Evolutionary conservation across 1,140 invertebrate genomes (phyloP).

Genomic region (Ceratina australensis): DNA sequence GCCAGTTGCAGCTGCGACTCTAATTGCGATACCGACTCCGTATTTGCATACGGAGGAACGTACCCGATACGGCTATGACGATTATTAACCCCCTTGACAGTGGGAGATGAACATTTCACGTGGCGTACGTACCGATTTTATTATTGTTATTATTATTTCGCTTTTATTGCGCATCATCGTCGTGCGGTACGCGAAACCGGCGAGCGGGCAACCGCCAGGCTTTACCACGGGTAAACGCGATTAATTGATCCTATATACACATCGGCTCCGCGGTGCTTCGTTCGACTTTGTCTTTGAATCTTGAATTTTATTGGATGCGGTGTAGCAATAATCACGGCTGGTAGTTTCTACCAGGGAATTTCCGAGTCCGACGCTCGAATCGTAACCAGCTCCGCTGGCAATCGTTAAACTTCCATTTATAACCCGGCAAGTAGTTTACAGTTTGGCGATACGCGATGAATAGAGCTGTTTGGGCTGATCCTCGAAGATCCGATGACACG

Average conservation of each 20-base stretch:
- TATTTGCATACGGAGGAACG: constrained; percentile 74
- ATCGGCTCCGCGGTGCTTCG: background rate
- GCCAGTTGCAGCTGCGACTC: constrained; percentile 70
- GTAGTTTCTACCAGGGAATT: background rate
- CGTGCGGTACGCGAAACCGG: background rate
- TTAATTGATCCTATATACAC: background rate
- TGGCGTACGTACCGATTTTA: background rate
- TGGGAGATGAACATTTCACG: background rate
- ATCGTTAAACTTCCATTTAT: constrained; percentile 52
- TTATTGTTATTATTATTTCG: constrained; percentile 5
- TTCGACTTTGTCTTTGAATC: background rate
- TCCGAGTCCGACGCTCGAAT: background rate
- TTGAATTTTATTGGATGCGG: background rate
- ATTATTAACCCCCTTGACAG: constrained; percentile 37
- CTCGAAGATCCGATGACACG: constrained; percentile 70
- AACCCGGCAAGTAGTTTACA: constrained; percentile 28
- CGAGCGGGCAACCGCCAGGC: background rate
- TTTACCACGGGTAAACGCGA: background rate
- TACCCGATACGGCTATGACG: constrained; percentile 57
- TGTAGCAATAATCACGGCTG: background rate
- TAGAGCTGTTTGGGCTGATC: constrained; percentile 65
- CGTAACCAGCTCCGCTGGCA: constrained; percentile 2
- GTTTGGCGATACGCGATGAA: constrained; percentile 49
- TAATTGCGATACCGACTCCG: constrained; percentile 70
- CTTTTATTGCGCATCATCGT: background rate